Evolutionary conservation across 1,140 invertebrate species (phyloP).

Genomic region (Psix sp.): DNA sequence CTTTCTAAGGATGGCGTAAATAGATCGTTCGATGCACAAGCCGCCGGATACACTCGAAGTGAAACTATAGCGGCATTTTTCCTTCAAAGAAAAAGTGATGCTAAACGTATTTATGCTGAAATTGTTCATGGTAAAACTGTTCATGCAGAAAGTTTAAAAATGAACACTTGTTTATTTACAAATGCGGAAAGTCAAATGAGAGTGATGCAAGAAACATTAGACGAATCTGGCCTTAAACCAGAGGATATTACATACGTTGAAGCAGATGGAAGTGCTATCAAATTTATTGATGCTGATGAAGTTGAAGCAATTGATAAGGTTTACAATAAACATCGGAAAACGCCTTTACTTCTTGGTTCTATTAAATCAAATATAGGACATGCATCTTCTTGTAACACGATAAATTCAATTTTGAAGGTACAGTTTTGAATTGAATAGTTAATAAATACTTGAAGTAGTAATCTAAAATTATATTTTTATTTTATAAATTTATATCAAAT

Average conservation of each 20-base stretch:
- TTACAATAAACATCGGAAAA: constrained; percentile 82
- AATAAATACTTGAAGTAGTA: too few relatives aligned
- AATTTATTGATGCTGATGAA: constrained; percentile 88
- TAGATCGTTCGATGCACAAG: constrained; percentile 80
- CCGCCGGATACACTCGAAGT: constrained; percentile 81
- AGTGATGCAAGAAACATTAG: constrained; percentile 33
- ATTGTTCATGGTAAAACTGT: too few relatives aligned
- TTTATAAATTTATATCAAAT: too few relatives aligned
- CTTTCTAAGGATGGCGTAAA: constrained; percentile 81
- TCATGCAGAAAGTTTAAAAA: constrained; percentile 75
- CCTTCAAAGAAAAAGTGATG: constrained; percentile 78
- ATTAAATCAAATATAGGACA: constrained; percentile 89
- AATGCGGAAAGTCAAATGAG: constrained; percentile 15
- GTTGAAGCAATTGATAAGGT: constrained; percentile 86
- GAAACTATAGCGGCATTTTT: constrained; percentile 81
- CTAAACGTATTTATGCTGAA: constrained; percentile 80
- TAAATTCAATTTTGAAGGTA: constrained; percentile 80
- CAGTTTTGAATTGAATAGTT: too few relatives aligned
- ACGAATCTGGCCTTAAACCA: constrained; percentile 36
- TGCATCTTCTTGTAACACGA: constrained; percentile 82
- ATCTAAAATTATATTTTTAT: too few relatives aligned
- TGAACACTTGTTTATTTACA: constrained; percentile 77
- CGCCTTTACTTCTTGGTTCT: constrained; percentile 85
- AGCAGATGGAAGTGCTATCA: constrained; percentile 74
- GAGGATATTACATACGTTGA: constrained; percentile 63